These are phyloP conservation scores for Drosophila chauvacae DNA, from an alignment of 1,140 invertebrate genomes.

Conservation along the genomic window DNA sequence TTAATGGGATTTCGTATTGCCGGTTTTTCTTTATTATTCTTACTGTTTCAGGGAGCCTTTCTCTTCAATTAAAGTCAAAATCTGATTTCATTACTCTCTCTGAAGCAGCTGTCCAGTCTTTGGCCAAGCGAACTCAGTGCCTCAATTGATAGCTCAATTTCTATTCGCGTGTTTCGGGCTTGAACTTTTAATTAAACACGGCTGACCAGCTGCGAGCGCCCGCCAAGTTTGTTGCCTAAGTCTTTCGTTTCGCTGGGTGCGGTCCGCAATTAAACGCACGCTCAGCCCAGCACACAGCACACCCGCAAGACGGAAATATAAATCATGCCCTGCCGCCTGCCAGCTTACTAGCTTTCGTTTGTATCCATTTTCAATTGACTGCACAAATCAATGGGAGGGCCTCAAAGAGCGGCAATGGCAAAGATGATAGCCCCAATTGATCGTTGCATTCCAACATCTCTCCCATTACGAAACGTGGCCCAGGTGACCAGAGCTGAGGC, in stretches of 20 bases:
- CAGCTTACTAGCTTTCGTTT: constrained; percentile 35
- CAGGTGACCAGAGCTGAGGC: constrained; percentile 16
- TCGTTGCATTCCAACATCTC: constrained; percentile 32
- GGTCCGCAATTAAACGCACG: constrained; percentile 53
- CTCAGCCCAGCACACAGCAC: constrained; percentile 10
- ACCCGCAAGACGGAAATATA: constrained; percentile 43
- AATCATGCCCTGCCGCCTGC: constrained; percentile 33
- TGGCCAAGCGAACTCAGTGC: neutral
- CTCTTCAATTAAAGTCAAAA: neutral
- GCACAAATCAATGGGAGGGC: constrained; percentile 49
- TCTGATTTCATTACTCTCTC: constrained; percentile 1
- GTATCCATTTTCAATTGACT: constrained; percentile 53
- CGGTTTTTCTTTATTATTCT: neutral
- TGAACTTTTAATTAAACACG: constrained; percentile 47
- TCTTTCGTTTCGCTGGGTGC: constrained; percentile 43
- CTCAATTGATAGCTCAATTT: constrained; percentile 40
- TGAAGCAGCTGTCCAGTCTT: neutral
- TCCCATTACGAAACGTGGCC: constrained; percentile 38
- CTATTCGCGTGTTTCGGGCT: constrained; percentile 34
- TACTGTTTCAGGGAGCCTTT: neutral
- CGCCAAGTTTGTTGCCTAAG: constrained; percentile 42
- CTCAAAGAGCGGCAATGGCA: constrained; percentile 13
- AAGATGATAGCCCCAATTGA: constrained; percentile 23
- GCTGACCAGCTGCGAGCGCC: constrained; percentile 7
- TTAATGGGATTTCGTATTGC: neutral